Percentiles rank a stretch among this genome's conserved stretches.
These are phyloP conservation scores for Rhipidura dahli DNA, from an alignment of 2,113 vertebrate genomes.

Conservation along the genomic window DNA sequence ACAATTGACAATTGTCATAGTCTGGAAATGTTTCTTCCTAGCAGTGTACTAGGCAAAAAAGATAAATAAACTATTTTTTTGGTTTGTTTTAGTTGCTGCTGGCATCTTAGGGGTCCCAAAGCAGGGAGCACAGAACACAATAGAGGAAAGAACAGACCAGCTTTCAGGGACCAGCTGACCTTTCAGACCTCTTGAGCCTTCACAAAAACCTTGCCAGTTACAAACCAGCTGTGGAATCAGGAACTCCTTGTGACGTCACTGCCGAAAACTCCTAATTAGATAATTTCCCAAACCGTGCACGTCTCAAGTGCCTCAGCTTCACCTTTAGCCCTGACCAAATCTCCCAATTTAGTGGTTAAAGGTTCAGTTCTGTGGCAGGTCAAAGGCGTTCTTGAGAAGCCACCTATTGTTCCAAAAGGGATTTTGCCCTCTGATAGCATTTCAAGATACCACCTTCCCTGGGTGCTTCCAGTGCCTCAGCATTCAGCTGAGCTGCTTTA, in stretches of 20 bases:
- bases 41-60: background rate
- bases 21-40: constrained; percentile 55
- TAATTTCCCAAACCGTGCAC: constrained; percentile 72
- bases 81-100: constrained; percentile 33
- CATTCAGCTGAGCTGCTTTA: background rate
- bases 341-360: constrained; percentile 67
- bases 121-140: background rate
- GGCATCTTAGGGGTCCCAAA: constrained; percentile 15
- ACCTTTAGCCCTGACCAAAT: constrained; percentile 74
- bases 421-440: background rate
- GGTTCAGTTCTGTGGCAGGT: constrained; percentile 71
- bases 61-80: constrained; percentile 51
- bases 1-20: constrained; percentile 55
- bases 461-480: background rate
- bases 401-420: constrained; percentile 10
- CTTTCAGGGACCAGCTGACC: constrained; percentile 62
- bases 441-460: background rate
- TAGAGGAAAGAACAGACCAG: constrained; percentile 19
- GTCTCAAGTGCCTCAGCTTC: constrained; percentile 58
- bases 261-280: constrained; percentile 72
- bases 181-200: constrained; percentile 57
- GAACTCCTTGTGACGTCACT: constrained; percentile 51
- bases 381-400: constrained; percentile 49
- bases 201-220: constrained; percentile 21
- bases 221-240: constrained; percentile 72